phyloP scores from a whole-genome alignment of 2,797 vertebrate genomes.

The Melanogrammus aeglefinus region DNA sequence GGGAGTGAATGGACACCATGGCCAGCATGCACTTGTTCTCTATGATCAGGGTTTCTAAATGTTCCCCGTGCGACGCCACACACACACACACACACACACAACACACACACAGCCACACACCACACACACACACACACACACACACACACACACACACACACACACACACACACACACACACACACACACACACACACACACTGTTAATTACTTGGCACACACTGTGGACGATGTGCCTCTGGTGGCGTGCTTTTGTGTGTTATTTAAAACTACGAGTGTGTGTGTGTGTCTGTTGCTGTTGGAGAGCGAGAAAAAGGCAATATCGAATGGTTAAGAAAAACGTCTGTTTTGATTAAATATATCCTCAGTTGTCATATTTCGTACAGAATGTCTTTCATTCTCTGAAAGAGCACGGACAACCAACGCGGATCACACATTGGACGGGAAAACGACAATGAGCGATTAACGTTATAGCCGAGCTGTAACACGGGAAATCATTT shows the following conservation, averaged over 20 bases:
- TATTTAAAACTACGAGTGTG: slow-evolving; percentile 3
- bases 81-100: slow-evolving; percentile 54
- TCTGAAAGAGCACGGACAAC: not conserved
- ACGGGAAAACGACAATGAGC: not conserved
- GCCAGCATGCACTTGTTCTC: slow-evolving; percentile 62
- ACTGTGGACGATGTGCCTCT: slow-evolving; percentile 41
- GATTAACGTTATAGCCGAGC: not conserved
- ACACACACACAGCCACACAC: slow-evolving; percentile 57
- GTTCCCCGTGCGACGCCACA: slow-evolving; percentile 45
- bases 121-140: slow-evolving; percentile 54
- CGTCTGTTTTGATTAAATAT: not conserved
- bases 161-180: not conserved
- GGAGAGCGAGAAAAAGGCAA: not conserved
- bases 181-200: slow-evolving; percentile 12
- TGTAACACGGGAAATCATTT: not conserved
- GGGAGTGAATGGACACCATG: slow-evolving; percentile 38
- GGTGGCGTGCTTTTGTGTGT: slow-evolving; percentile 21
- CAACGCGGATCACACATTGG: not conserved
- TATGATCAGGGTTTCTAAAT: slow-evolving; percentile 61
- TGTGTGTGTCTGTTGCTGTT: not conserved
- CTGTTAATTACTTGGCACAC: slow-evolving; percentile 66
- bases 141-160: slow-evolving; percentile 55
- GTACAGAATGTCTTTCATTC: not conserved
- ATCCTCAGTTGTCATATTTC: not conserved
- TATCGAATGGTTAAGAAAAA: not conserved